phyloP scores from a whole-genome alignment of 2,888 invertebrate species.

The Tenodera sinensis region DNA sequence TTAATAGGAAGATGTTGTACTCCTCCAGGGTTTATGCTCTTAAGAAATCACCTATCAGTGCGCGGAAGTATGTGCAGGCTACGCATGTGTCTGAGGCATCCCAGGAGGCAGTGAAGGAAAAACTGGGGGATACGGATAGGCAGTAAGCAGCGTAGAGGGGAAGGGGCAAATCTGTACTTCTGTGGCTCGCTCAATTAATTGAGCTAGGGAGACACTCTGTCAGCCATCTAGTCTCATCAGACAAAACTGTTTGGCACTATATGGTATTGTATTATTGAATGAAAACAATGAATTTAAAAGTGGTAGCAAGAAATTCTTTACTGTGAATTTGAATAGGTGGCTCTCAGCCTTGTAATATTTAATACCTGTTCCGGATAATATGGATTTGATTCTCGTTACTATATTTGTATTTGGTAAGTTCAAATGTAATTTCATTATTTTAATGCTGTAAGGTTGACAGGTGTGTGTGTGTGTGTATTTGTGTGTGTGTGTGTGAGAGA shows the following conservation, averaged over 20 bases:
- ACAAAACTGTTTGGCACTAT: slow-evolving; percentile 26
- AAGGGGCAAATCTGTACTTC: neutral
- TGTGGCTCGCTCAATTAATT: slow-evolving; percentile 2
- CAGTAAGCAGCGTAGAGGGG: slow-evolving; percentile 53
- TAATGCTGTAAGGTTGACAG: slow-evolving; percentile 19
- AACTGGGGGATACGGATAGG: slow-evolving; percentile 91
- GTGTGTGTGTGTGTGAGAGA: no score
- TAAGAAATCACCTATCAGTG: no score
- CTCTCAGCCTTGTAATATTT: slow-evolving; percentile 17
- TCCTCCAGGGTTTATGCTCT: no score
- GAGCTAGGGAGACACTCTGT: slow-evolving; percentile 26
- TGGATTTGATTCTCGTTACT: slow-evolving; percentile 25
- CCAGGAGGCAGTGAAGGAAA: slow-evolving; percentile 89
- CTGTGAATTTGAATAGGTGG: slow-evolving; percentile 22
- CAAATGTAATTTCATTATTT: slow-evolving; percentile 21
- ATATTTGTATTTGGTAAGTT: slow-evolving; percentile 21
- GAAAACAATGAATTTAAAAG: slow-evolving; percentile 20
- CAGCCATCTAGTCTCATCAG: slow-evolving; percentile 26
- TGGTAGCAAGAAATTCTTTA: slow-evolving; percentile 11
- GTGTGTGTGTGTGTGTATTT: no score
- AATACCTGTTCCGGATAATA: slow-evolving; percentile 18
- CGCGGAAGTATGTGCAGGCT: no score
- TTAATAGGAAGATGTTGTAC: no score
- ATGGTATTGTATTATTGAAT: slow-evolving; percentile 31
- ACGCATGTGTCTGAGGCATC: slow-evolving; percentile 93